Conservation (phyloP, 2,113 vertebrate species). For the Protobothrops mucrosquamatus region DNA sequence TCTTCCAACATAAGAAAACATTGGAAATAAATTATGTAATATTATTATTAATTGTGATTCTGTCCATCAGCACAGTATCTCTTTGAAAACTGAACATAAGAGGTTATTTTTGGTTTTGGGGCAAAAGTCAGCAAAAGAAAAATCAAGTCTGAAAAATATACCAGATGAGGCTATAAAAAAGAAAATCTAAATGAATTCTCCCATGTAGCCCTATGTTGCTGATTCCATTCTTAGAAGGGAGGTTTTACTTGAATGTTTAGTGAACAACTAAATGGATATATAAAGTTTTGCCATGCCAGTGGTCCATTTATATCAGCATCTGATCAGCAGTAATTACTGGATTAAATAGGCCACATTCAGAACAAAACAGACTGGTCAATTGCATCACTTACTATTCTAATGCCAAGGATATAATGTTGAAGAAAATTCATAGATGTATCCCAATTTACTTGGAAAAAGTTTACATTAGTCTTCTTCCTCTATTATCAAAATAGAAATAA, state of each 20-base stretch:
- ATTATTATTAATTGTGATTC: not conserved
- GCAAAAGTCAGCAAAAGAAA: not conserved
- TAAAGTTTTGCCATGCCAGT: not conserved
- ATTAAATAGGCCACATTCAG: not conserved
- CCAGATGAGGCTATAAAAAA: not conserved
- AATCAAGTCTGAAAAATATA: not conserved
- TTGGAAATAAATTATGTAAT: not conserved
- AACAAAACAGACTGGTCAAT: not conserved
- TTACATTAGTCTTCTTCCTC: not conserved
- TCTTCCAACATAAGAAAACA: not conserved
- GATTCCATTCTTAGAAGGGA: not conserved
- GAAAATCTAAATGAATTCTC: not conserved
- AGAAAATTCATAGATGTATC: not conserved
- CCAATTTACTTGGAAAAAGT: not conserved
- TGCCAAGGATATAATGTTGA: not conserved
- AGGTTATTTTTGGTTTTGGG: not conserved
- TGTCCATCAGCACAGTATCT: not conserved
- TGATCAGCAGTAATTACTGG: not conserved
- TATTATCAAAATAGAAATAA: not conserved
- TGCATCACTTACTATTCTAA: not conserved
- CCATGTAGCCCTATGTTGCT: not conserved
- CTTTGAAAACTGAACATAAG: not conserved
- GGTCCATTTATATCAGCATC: not conserved
- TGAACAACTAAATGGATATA: not conserved
- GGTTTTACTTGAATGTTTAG: not conserved